Conservation (phyloP, 2,888 invertebrate genomes). For the Osmoderma eremita region DNA sequence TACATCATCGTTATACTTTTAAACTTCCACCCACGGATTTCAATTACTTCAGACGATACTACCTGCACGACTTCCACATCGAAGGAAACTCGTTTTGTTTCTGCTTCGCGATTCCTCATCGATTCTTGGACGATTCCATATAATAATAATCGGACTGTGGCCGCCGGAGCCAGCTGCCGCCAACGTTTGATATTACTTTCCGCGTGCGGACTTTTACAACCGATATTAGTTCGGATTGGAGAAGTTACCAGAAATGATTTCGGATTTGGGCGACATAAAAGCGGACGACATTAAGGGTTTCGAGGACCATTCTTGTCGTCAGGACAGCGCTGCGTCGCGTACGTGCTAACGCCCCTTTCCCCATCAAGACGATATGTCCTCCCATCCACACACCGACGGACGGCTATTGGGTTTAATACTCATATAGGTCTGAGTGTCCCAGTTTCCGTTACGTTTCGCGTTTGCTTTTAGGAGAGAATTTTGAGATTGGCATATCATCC, state of each 20-base stretch:
- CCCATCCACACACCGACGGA: too few species aligned
- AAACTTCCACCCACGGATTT: too few species aligned
- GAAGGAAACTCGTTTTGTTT: conserved; percentile 26
- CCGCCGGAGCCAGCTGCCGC: conserved; percentile 18
- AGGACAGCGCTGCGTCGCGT: conserved; percentile 7
- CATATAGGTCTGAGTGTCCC: too few species aligned
- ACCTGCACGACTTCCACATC: too few species aligned
- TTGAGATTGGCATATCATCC: conserved; percentile 8
- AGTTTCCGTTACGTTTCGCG: not conserved
- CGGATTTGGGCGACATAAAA: conserved; percentile 20
- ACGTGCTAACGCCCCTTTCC: conserved; percentile 19
- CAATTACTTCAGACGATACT: too few species aligned
- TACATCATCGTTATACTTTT: too few species aligned
- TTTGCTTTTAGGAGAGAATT: not conserved
- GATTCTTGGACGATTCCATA: conserved; percentile 20
- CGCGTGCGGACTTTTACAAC: conserved; percentile 27
- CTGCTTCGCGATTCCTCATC: conserved; percentile 22
- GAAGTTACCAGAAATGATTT: conserved; percentile 31
- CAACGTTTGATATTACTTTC: conserved; percentile 32
- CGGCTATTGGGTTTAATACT: too few species aligned
- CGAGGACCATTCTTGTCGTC: not conserved
- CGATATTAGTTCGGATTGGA: conserved; percentile 31
- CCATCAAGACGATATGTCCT: too few species aligned
- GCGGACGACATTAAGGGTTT: conserved; percentile 29
- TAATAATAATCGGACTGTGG: conserved; percentile 8